A percentile compares a stretch with the other conserved stretches of the same genome.
Conservation (phyloP, 2,888 invertebrate genomes). For the Hydrotaea diabolus region DNA sequence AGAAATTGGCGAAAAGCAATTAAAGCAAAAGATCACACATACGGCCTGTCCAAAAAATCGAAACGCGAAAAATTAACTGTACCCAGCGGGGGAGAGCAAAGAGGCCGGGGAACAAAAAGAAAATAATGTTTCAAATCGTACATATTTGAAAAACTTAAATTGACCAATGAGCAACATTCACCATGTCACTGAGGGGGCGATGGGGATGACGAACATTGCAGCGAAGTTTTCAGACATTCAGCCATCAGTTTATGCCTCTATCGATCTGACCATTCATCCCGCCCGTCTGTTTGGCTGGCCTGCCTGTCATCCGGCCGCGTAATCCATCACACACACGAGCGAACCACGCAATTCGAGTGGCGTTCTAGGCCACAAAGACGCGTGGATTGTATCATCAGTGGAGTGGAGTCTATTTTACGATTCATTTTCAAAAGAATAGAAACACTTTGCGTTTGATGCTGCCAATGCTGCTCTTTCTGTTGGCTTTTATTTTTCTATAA, state of each 20-base stretch:
- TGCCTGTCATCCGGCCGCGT: slow-evolving; percentile 1
- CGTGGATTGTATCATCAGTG: slow-evolving; percentile 58
- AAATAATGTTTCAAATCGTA: slow-evolving; percentile 16
- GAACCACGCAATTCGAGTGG: background rate
- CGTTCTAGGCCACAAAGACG: slow-evolving; percentile 36
- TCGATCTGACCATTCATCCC: slow-evolving; percentile 1
- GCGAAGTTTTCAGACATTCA: background rate
- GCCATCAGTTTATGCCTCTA: background rate
- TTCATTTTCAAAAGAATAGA: background rate
- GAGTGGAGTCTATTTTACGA: background rate
- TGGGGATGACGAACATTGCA: background rate
- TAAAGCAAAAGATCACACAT: slow-evolving; percentile 25
- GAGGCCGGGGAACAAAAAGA: too few species aligned
- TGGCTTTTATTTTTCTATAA: slow-evolving; percentile 35
- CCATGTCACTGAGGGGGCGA: background rate
- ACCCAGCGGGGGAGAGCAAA: background rate
- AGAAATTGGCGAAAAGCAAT: slow-evolving; percentile 11
- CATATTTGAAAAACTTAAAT: background rate
- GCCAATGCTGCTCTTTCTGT: background rate
- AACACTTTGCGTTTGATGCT: too few species aligned
- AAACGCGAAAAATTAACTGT: background rate
- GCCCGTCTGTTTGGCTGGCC: background rate
- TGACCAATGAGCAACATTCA: background rate
- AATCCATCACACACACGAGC: slow-evolving; percentile 27
- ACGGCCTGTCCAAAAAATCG: slow-evolving; percentile 1